Evolutionary conservation across 2,797 vertebrate genomes (phyloP).

Genomic region (Myotis planiceps): DNA sequence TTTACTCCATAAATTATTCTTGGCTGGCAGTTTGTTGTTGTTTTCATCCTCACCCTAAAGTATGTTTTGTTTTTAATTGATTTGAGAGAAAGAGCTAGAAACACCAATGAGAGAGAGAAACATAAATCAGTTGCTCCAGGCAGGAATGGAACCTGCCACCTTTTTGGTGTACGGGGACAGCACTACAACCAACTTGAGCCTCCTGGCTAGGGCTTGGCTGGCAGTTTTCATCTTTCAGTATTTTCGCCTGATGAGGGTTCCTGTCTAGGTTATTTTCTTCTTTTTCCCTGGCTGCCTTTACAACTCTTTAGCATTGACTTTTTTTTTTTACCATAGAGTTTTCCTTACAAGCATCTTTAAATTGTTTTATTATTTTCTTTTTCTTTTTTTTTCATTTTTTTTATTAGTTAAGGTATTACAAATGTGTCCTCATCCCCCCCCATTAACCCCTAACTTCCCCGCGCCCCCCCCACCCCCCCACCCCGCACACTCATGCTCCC

Average conservation of each 20-base stretch:
- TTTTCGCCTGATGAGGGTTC: background rate
- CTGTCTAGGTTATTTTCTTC: background rate
- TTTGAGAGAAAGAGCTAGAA: background rate
- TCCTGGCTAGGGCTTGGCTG: background rate
- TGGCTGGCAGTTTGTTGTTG: background rate
- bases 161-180: background rate
- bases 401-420: too few relatives aligned
- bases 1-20: background rate
- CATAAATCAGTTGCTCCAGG: background rate
- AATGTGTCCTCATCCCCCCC: too few relatives aligned
- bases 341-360: too few relatives aligned
- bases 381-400: too few relatives aligned
- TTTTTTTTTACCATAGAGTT: too few relatives aligned
- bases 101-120: background rate
- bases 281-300: background rate
- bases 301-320: background rate
- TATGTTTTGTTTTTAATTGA: background rate
- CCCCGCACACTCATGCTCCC: too few relatives aligned
- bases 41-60: background rate
- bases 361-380: too few relatives aligned
- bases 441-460: too few relatives aligned
- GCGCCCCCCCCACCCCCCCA: too few relatives aligned
- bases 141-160: background rate
- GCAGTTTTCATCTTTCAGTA: background rate
- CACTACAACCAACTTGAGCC: background rate